These are phyloP conservation scores for Scaptodrosophila lebanonensis DNA, from an alignment of 1,140 invertebrate genomes.

Conservation along the genomic window DNA sequence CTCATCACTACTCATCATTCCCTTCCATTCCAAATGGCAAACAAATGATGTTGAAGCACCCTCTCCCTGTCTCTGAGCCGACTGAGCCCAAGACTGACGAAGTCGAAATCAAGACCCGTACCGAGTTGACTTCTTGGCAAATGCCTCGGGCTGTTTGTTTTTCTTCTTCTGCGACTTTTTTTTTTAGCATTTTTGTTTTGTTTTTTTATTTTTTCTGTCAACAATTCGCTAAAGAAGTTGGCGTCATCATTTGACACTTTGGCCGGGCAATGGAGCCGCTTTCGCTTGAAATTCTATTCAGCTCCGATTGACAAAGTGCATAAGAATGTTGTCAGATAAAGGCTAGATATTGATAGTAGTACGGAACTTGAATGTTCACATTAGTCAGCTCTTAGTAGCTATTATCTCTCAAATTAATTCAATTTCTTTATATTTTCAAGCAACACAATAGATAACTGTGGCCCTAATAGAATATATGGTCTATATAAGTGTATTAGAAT, in stretches of 20 bases:
- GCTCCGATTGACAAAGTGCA: constrained; percentile 27
- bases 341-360: not conserved
- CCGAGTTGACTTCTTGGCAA: constrained; percentile 26
- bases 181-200: constrained; percentile 13
- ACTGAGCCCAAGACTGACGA: too few relatives aligned
- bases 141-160: constrained; percentile 20
- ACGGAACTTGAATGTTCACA: too few relatives aligned
- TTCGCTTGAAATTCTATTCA: constrained; percentile 23
- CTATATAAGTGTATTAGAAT: too few relatives aligned
- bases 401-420: too few relatives aligned
- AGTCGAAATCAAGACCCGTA: constrained; percentile 18
- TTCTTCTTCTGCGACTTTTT: constrained; percentile 3
- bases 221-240: too few relatives aligned
- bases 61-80: constrained; percentile 2
- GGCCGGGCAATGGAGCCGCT: constrained; percentile 16
- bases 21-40: not conserved
- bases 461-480: too few relatives aligned
- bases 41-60: not conserved
- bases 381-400: too few relatives aligned
- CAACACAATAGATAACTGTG: too few relatives aligned
- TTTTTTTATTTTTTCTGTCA: too few relatives aligned
- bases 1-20: constrained; percentile 5
- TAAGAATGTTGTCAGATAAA: constrained; percentile 29
- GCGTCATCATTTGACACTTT: constrained; percentile 45
- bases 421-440: too few relatives aligned